A percentile compares a stretch with the other conserved stretches of the same genome.
Conservation (phyloP, 2,888 invertebrate species). For the Euclidia mi region DNA sequence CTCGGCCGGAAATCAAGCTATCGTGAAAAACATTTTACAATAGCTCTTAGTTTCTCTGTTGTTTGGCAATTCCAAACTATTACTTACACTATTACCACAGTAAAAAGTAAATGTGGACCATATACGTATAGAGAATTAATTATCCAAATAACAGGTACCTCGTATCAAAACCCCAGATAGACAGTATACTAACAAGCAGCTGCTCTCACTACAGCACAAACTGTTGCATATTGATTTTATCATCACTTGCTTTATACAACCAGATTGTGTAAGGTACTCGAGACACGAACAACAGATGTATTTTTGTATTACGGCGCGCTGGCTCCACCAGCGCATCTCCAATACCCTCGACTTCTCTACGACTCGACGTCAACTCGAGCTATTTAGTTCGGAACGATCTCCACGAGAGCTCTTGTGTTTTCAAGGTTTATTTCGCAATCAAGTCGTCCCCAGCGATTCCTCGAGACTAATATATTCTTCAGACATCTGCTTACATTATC, state of each 20-base stretch:
- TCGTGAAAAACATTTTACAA: constrained; percentile 63
- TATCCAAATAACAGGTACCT: no score
- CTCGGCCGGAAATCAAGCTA: constrained; percentile 60
- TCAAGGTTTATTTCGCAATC: constrained; percentile 69
- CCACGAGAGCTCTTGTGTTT: constrained; percentile 62
- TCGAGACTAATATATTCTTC: no score
- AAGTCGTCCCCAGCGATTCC: constrained; percentile 59
- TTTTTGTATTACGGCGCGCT: constrained; percentile 35
- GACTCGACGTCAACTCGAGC: constrained; percentile 53
- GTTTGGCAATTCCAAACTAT: constrained; percentile 56
- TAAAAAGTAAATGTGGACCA: no score
- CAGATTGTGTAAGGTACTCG: constrained; percentile 19
- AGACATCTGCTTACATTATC: constrained; percentile 36
- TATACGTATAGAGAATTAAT: no score
- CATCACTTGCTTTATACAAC: constrained; percentile 13
- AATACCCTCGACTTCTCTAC: constrained; percentile 51
- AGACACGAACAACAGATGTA: constrained; percentile 28
- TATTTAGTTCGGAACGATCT: constrained; percentile 64
- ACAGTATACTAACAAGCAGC: no score
- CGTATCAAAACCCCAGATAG: no score
- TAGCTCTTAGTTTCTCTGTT: constrained; percentile 57
- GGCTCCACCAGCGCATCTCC: constrained; percentile 27
- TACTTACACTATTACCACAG: constrained; percentile 35
- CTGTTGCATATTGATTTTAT: neutral
- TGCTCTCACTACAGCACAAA: no score